A percentile compares a stretch with the other conserved stretches of the same genome.
Evolutionary conservation across 2,113 vertebrate genomes (phyloP).

Genomic region (Psephotus haematonotus): DNA sequence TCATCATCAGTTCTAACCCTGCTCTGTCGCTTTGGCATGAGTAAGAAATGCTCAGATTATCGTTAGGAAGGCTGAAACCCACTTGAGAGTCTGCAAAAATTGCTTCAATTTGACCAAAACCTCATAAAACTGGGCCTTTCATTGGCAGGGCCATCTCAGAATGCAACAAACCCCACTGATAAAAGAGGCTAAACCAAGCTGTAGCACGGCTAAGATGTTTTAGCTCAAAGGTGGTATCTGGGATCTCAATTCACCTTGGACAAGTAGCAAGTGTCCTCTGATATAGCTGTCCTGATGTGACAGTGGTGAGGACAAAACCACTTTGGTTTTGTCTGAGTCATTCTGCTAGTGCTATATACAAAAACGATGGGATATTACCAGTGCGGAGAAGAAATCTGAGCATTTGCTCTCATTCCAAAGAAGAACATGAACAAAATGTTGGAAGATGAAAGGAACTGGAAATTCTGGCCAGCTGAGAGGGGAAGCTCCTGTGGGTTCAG

Average conservation of each 20-base stretch:
- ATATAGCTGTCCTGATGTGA: neutral
- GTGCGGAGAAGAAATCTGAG: neutral
- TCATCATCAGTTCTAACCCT: neutral
- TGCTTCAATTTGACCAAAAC: neutral
- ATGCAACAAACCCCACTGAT: neutral
- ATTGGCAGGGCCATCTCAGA: neutral
- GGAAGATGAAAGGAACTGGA: neutral
- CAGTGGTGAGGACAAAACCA: neutral
- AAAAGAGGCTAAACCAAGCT: neutral
- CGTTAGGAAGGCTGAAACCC: neutral
- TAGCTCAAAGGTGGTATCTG: neutral
- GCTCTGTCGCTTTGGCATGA: neutral
- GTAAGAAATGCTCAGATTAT: neutral
- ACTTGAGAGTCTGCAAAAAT: neutral
- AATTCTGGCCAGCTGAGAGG: neutral
- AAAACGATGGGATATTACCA: neutral
- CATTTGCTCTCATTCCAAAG: neutral
- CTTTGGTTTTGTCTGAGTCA: neutral
- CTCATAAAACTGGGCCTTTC: neutral
- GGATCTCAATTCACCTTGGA: neutral
- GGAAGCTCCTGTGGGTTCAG: neutral
- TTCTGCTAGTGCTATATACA: neutral
- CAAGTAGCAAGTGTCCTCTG: neutral
- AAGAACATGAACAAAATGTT: neutral
- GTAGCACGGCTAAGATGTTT: neutral